Conservation (phyloP, 2,888 invertebrate species). For the Drosophila mimetica region DNA sequence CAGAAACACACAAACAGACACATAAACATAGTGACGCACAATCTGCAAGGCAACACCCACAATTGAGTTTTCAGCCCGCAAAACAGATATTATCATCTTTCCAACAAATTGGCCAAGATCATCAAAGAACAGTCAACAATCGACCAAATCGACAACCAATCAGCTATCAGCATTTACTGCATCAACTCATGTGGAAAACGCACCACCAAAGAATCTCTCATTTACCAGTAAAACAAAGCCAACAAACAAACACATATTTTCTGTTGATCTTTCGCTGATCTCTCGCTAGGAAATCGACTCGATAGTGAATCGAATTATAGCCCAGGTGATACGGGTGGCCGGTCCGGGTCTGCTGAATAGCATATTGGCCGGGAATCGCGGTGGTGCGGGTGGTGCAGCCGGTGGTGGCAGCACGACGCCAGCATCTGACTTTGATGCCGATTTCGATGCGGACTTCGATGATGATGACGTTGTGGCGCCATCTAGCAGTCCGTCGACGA, state of each 20-base stretch:
- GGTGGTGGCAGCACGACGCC: constrained; percentile 56
- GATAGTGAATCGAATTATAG: constrained; percentile 83
- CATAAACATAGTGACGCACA: neutral
- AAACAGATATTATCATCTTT: constrained; percentile 4
- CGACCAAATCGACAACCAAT: constrained; percentile 27
- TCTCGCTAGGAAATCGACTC: constrained; percentile 83
- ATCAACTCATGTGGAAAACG: constrained; percentile 38
- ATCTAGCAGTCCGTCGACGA: constrained; percentile 19
- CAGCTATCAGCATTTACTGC: constrained; percentile 31
- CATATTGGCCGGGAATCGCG: constrained; percentile 77
- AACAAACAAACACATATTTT: constrained; percentile 35
- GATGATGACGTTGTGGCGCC: constrained; percentile 35
- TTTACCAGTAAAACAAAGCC: constrained; percentile 5
- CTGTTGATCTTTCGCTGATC: constrained; percentile 51
- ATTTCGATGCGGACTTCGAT: constrained; percentile 81
- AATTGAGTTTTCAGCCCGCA: constrained; percentile 32
- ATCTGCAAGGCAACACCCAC: constrained; percentile 11
- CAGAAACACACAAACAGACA: constrained; percentile 2
- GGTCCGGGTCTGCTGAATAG: constrained; percentile 88
- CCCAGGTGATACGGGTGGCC: constrained; percentile 89
- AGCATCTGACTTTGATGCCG: constrained; percentile 85
- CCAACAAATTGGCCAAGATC: constrained; percentile 44
- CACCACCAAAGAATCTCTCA: constrained; percentile 40
- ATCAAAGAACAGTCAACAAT: constrained; percentile 28
- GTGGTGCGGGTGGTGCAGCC: constrained; percentile 69